Base-by-base conservation (phyloP, 2,113 vertebrate species). In the Todiramphus saurophagus region DNA sequence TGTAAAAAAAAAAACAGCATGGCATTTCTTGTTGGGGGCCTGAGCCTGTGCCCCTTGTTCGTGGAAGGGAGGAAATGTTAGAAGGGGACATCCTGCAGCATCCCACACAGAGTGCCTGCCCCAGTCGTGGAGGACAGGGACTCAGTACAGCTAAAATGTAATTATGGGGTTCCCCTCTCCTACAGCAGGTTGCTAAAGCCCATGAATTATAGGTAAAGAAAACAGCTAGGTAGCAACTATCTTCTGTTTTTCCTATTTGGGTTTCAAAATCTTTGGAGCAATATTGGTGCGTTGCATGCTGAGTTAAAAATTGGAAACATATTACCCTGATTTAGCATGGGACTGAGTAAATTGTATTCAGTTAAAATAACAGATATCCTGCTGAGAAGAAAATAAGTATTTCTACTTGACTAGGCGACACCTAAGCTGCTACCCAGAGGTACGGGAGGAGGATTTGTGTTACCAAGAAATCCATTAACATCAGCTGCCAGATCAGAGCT, bases 301-400 rank as follows among this genome's bases (percentile, higher is more conserved):
- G 96, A 84, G 90, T 93, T 96, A 92, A 89, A 94, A 95, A 96
- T 96, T 96, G 90, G 92, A 92, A 97, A 92, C 33, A 1, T 93
- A 96, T 93, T 93, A 89, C 80, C 15, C 67, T 87, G 92, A 92
- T 96, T 94, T 89, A 95, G 70, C 94, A 53, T 85, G 94, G 78
- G 93, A 92, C 90, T 2, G 19, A 92, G 79, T 90, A 97, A 96
- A 95, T 96, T 95, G 90, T 93, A 37, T 95, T 95, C 87, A 64
- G 84, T 91, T 94, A 95, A 87, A 94, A 90, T 66, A 87, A 92
- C 69, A 70, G 66, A 59, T 83, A 55, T 3, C 95, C 95, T 82
- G 83, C 94, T 90, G 97, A 81, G 93, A 87, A 81, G 89, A 90
- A 97, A 97, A 95, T 83, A 94, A 91, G 39, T 77, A 58, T 95